A percentile compares a stretch with the other conserved stretches of the same genome.
These are phyloP conservation scores for Spondyliosoma cantharus DNA, from an alignment of 2,797 vertebrate genomes.

Conservation along the genomic window DNA sequence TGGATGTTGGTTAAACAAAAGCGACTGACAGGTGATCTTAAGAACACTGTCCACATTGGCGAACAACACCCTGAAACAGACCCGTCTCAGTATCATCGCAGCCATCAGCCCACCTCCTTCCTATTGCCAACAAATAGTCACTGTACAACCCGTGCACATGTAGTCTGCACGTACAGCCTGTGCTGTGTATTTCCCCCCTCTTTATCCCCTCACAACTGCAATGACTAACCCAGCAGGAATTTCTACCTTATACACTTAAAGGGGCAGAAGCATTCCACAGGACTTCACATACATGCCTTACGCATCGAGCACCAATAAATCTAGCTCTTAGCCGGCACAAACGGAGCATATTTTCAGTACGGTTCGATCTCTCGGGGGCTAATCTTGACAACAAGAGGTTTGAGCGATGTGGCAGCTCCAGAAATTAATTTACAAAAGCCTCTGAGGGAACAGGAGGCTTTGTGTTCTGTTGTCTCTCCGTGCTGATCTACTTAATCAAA, in stretches of 20 bases:
- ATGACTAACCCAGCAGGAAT: slow-evolving; percentile 91
- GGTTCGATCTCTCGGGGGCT: slow-evolving; percentile 10
- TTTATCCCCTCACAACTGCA: slow-evolving; percentile 84
- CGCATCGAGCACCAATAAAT: slow-evolving; percentile 38
- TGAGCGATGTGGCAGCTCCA: slow-evolving; percentile 4
- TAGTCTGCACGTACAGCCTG: slow-evolving; percentile 78
- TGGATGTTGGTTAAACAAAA: slow-evolving; percentile 70
- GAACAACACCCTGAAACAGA: slow-evolving; percentile 41
- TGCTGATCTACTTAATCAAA: neutral
- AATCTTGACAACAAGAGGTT: slow-evolving; percentile 43
- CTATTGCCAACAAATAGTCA: slow-evolving; percentile 79
- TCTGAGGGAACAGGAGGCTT: slow-evolving; percentile 17
- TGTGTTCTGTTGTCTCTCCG: slow-evolving; percentile 19
- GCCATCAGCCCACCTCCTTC: slow-evolving; percentile 39
- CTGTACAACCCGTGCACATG: slow-evolving; percentile 70
- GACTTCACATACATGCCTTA: slow-evolving; percentile 33
- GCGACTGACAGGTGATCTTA: slow-evolving; percentile 40
- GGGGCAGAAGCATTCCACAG: slow-evolving; percentile 73
- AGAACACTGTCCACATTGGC: slow-evolving; percentile 28
- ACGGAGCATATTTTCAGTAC: slow-evolving; percentile 12
- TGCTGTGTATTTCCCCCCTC: slow-evolving; percentile 81
- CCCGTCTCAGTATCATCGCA: slow-evolving; percentile 30
- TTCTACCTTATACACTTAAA: slow-evolving; percentile 88
- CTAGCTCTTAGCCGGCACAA: slow-evolving; percentile 6
- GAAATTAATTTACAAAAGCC: slow-evolving; percentile 40